Conservation (phyloP, 2,797 vertebrate species). For the Sebastes diploproa region DNA sequence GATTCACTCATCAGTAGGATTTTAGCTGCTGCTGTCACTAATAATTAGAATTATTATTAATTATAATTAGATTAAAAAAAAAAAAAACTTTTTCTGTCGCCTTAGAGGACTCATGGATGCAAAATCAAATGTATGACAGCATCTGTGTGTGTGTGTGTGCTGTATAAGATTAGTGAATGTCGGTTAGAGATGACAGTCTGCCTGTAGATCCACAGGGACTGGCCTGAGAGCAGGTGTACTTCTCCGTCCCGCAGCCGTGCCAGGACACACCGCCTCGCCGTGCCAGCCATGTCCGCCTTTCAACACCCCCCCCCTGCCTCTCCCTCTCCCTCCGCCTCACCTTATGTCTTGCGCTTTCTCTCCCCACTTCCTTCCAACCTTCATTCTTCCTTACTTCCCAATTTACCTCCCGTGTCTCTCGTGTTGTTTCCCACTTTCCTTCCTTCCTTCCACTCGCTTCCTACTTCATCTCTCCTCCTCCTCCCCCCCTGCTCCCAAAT, state of each 20-base stretch:
- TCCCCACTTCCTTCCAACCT: background rate
- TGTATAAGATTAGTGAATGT: constrained; percentile 1
- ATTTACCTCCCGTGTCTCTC: background rate
- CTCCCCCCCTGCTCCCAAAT: background rate
- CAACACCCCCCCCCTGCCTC: background rate
- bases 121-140: constrained; percentile 5
- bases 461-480: background rate
- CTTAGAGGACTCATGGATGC: background rate
- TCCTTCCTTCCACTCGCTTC: background rate
- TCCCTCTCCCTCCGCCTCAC: constrained; percentile 24
- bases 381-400: background rate
- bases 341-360: constrained; percentile 20
- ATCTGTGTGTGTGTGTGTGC: background rate
- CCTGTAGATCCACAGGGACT: constrained; percentile 53
- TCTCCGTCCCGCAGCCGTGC: constrained; percentile 41
- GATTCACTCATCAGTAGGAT: background rate
- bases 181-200: constrained; percentile 49
- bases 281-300: constrained; percentile 51
- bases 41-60: background rate
- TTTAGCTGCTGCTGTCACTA: background rate
- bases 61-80: background rate
- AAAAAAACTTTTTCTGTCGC: background rate
- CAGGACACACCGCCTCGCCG: constrained; percentile 43
- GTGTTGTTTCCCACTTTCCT: background rate
- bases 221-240: constrained; percentile 67